Percentiles rank a stretch among this genome's conserved stretches.
Evolutionary conservation across 2,888 invertebrate species (phyloP).

Genomic region (Zaprionus lineosus): DNA sequence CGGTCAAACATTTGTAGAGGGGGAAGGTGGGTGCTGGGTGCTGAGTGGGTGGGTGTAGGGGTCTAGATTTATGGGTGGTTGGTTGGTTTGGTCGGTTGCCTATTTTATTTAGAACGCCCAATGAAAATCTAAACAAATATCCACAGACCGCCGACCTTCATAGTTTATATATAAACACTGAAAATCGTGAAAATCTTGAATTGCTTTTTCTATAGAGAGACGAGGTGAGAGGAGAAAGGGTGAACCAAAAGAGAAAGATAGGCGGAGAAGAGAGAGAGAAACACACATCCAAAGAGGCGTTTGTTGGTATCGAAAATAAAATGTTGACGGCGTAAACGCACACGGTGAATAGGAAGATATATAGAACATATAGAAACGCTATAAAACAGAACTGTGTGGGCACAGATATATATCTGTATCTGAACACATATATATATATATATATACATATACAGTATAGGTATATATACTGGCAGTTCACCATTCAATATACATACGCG

Average conservation of each 20-base stretch:
- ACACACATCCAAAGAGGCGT: too few relatives aligned
- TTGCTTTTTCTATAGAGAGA: conserved; percentile 69
- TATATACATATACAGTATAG: neutral
- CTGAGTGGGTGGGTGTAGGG: neutral
- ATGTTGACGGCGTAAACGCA: conserved; percentile 64
- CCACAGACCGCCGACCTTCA: conserved; percentile 69
- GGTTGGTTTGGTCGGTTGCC: conserved; percentile 3
- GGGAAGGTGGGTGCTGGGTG: neutral
- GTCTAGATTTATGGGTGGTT: neutral
- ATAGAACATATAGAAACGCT: conserved; percentile 53
- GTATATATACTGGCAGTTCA: too few relatives aligned
- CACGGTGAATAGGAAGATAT: conserved; percentile 64
- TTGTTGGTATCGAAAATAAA: conserved; percentile 70
- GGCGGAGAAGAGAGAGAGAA: neutral
- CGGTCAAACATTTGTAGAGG: conserved; percentile 15
- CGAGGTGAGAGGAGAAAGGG: conserved; percentile 3
- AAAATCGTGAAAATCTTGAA: conserved; percentile 69
- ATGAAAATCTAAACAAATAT: conserved; percentile 74
- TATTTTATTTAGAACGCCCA: conserved; percentile 67
- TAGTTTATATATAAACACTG: conserved; percentile 62
- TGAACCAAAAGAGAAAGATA: conserved; percentile 11
- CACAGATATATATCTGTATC: too few relatives aligned
- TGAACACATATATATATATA: conserved; percentile 14
- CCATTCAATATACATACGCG: too few relatives aligned
- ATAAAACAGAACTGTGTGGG: conserved; percentile 55